Base-by-base conservation (phyloP, 2,113 vertebrate species). In the Indri indri region DNA sequence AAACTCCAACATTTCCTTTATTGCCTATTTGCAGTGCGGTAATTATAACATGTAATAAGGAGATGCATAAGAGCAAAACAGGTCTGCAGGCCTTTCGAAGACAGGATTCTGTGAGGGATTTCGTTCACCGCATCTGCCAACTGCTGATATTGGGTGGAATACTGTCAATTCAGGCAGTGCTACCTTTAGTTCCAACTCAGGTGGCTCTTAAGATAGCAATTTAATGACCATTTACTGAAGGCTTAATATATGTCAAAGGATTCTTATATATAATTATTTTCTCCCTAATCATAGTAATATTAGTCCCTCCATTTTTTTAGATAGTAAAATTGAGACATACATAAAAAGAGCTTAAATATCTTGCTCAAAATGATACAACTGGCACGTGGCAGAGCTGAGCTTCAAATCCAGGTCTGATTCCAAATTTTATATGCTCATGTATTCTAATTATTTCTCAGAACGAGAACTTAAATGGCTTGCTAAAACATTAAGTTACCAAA, bases 381-480 rank as follows among this genome's bases (percentile, higher is more conserved):
- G 59, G 34, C 59, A 54, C 34, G 22, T 16, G 34, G 12, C 6
- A 86, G 61, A 81, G 22, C 50, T 40, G 23, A 80, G 61, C 91
- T 57, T 89, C 30, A 83, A 96, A 74, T 76, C 17, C 34, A 70
- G 34, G n/a, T 74, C 61, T 85, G 81, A 92, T 32, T 95, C 71
- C 17, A 85, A 27, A 52, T 95, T 86, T 52, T 52, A 79, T 70
- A 81, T 87, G n/a, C 50, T 37, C 86, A 74, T 9, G 16, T 73
- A 23, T 45, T 65, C 54, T 70, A 88, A 73, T 70, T 91, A 89
- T 54, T 68, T 79, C 68, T 54, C 12, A 71, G 52, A 82, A 73
- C 59, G 42, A 73, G 73, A 94, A 87, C 30, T 82, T 86, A 50
- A 23, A 65, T 5, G 4, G 3, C 32, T 71, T 83, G n/a, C 2